Evolutionary conservation across 2,888 invertebrate genomes (phyloP).

Genomic region (Chalcis sispes): DNA sequence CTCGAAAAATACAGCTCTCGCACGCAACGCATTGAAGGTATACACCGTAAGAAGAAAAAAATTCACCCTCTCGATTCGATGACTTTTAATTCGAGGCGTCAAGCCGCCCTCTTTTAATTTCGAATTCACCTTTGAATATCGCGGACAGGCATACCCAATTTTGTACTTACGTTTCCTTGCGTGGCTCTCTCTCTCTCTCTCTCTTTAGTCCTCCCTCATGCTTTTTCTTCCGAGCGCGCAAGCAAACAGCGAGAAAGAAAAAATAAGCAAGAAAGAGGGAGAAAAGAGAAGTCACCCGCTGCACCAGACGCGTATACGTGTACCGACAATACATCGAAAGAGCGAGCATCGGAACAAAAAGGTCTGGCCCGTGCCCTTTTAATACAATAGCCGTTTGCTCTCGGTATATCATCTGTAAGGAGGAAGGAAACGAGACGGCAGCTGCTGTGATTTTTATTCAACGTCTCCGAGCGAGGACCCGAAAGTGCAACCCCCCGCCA

Average conservation of each 20-base stretch:
- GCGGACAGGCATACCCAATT: constrained; percentile 8
- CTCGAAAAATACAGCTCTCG: not conserved
- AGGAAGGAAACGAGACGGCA: constrained; percentile 55
- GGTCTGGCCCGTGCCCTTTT: constrained; percentile 47
- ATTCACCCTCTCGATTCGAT: constrained; percentile 45
- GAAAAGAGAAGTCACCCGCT: constrained; percentile 43
- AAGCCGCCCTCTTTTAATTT: not conserved
- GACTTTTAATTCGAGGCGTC: constrained; percentile 52
- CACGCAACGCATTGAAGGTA: not conserved
- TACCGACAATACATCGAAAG: constrained; percentile 23
- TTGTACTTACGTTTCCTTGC: not conserved
- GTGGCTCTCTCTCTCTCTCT: constrained; percentile 23
- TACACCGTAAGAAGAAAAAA: constrained; percentile 24
- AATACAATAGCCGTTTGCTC: constrained; percentile 18
- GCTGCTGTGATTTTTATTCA: constrained; percentile 49
- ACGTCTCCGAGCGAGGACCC: constrained; percentile 15
- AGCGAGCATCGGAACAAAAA: constrained; percentile 38
- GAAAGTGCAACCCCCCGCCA: constrained; percentile 24
- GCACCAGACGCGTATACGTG: constrained; percentile 40
- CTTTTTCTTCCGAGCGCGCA: constrained; percentile 18
- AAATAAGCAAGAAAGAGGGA: constrained; percentile 18
- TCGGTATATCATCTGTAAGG: constrained; percentile 36
- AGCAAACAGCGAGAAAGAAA: not conserved
- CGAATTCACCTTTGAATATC: constrained; percentile 4
- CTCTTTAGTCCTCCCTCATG: constrained; percentile 18